These are phyloP conservation scores for Oncorhynchus masou DNA, from an alignment of 2,113 vertebrate genomes.

Conservation along the genomic window DNA sequence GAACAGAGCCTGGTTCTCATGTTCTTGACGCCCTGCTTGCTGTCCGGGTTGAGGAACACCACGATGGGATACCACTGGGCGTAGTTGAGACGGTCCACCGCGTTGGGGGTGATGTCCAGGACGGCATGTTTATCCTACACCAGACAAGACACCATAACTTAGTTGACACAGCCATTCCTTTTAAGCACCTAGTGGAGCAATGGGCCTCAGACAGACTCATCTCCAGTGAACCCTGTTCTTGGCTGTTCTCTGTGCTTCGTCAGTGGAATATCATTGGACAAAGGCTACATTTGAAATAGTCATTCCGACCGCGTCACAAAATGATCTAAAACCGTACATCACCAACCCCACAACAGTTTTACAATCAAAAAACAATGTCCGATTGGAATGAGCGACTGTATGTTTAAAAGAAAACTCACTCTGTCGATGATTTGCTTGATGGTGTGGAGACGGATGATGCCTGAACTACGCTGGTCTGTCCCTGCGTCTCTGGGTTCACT, in stretches of 20 bases:
- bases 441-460: conserved; percentile 98
- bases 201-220: not conserved
- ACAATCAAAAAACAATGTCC: no score
- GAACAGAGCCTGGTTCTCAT: conserved; percentile 94
- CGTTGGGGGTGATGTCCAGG: conserved; percentile 97
- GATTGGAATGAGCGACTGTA: not conserved
- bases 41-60: conserved; percentile 96
- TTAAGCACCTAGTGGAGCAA: not conserved
- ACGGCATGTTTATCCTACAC: conserved; percentile 95
- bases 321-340: no score
- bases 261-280: no score
- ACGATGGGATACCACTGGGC: conserved; percentile 99
- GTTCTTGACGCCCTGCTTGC: conserved; percentile 97
- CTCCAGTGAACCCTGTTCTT: not conserved
- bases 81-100: conserved; percentile 96
- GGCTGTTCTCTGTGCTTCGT: not conserved
- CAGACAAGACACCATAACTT: not conserved
- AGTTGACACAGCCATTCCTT: not conserved
- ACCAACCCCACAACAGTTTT: no score
- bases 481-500: conserved; percentile 97
- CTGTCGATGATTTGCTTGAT: conserved; percentile 98
- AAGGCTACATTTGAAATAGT: no score
- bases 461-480: conserved; percentile 95
- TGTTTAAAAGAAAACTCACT: conserved; percentile 72
- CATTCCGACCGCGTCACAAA: no score